Evolutionary conservation across 2,888 invertebrate genomes (phyloP).

Genomic region (Polylopha cassiicola): DNA sequence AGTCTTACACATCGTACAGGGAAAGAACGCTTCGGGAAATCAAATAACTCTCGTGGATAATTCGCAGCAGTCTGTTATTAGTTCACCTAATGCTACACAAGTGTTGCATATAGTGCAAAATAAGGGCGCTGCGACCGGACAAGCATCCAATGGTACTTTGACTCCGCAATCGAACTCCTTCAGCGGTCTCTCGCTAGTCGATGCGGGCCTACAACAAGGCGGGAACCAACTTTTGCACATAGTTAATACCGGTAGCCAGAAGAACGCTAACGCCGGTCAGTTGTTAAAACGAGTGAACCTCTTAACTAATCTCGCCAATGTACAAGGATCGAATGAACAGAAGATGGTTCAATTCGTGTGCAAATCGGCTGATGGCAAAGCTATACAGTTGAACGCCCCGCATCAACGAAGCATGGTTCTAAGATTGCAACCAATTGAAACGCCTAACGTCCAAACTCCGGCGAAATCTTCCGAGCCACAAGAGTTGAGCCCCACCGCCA

Average conservation of each 20-base stretch:
- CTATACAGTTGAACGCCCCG: constrained; percentile 74
- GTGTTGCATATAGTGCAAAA: constrained; percentile 71
- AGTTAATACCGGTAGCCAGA: constrained; percentile 65
- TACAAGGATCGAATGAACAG: constrained; percentile 68
- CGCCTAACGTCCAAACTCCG: constrained; percentile 43
- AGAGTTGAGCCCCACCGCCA: constrained; percentile 42
- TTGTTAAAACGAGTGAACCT: constrained; percentile 70
- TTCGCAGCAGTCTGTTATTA: constrained; percentile 61
- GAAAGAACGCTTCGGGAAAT: constrained; percentile 58
- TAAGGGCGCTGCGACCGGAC: constrained; percentile 39
- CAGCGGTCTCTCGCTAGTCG: constrained; percentile 63
- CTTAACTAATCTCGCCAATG: constrained; percentile 65
- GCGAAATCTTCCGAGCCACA: constrained; percentile 46
- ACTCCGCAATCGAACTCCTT: constrained; percentile 50
- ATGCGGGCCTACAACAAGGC: constrained; percentile 61
- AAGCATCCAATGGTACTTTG: constrained; percentile 44
- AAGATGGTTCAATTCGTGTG: constrained; percentile 80
- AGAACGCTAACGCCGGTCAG: constrained; percentile 54
- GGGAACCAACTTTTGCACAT: constrained; percentile 71
- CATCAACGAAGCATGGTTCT: constrained; percentile 74
- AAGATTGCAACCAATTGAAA: constrained; percentile 64
- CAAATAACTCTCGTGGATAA: constrained; percentile 64
- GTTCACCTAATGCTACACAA: constrained; percentile 53
- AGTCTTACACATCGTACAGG: constrained; percentile 70
- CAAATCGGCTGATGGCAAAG: constrained; percentile 78